Base-by-base conservation (phyloP, 2,888 invertebrate species). In the Megamerina dolium region DNA sequence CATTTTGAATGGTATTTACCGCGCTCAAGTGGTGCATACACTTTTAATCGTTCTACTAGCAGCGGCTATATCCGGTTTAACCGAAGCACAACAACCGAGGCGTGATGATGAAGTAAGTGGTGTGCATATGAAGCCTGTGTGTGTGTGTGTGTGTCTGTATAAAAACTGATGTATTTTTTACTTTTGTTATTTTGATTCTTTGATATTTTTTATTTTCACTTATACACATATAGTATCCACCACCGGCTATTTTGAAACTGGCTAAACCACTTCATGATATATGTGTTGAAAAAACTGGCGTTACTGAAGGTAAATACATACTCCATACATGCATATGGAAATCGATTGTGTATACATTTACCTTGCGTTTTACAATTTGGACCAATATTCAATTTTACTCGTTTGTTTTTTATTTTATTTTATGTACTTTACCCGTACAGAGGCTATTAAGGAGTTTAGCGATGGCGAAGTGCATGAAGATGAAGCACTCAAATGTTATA, bases 401-500 rank as follows among this genome's bases (percentile, higher is more conserved):
- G 18, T 31, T 30, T 31, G 10, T 40, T 17, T 35, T 27, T 37
- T 29, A 19, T 17, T 12, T 10, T 13, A 13, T 14, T 32, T 20
- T 5, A 9, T 12, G 6, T 34, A 48, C 14, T 18, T 30, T 5
- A 12, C 6, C 3, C 14, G 19, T 34, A 26, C 31, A 69, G 72
- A 55, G 40, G 60, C 68, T 35, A 72, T 71, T 45, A 70, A 67
- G 50, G 66, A 69, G 51, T 72, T 72, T 46, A 71, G 72, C 44
- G 70, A 70, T 41, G 72, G 72, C 5, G 63, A 71, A 43, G 60
- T 70, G 36, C 70, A 69, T 41, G 72, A 71, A 12, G 70, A 70
- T 40, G 66, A 66, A 49, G 63, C 60, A 32, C 58, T 71, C 4
- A 71, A 70, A 52, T 71, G 71, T 46, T 72, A 71, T 41, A 71